Evolutionary conservation across 2,113 vertebrate species (phyloP), one percentile per base, ranked within the genome.

Genomic region (Serinus canaria): DNA sequence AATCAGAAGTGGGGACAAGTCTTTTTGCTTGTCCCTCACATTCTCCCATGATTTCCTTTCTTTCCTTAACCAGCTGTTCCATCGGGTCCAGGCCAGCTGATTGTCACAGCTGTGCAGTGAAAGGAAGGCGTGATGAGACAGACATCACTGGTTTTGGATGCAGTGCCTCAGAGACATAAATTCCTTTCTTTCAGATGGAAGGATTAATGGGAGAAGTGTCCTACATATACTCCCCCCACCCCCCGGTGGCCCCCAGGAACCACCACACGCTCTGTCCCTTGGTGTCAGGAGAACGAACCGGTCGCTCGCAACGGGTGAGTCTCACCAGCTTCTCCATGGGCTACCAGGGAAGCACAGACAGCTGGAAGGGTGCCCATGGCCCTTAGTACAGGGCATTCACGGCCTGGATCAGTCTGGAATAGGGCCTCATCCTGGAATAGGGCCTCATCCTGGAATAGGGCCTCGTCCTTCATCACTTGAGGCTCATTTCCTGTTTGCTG

Each of bases 241-340:
- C 99, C 3, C 99, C 99, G 0, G 73, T 63, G 2, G 95, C 95
- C 10, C 98, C 98, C 7, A 98, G 97, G 88, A 97, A 18, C 35
- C 83, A 20, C 11, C 77, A 62, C 2, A 86, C 96, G 25, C 97
- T 81, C 63, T 95, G 90, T 47, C 96, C 97, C 31, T 80, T 95
- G 8, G 95, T 96, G 21, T 94, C 98, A 33, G 96, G 80, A 74
- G 98, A 98, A 25, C 90, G 94, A 53, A 97, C 97, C 2, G 97
- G 98, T 35, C 97, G 90, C 73, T 97, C 98, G 2, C 97, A 97
- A 27, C 95, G 94, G 85, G 99, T 99, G 94, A 98, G 99, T 98
- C 23, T 7, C 28, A 41, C 6, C 73, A 52, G 2, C 8, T 7
- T 5, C 41, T 30, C 33, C 13, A 0, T 3, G 11, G 64, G n/a